A percentile compares a stretch with the other conserved stretches of the same genome.
phyloP scores from a whole-genome alignment of 1,140 invertebrate species.

The Aphis gossypii region DNA sequence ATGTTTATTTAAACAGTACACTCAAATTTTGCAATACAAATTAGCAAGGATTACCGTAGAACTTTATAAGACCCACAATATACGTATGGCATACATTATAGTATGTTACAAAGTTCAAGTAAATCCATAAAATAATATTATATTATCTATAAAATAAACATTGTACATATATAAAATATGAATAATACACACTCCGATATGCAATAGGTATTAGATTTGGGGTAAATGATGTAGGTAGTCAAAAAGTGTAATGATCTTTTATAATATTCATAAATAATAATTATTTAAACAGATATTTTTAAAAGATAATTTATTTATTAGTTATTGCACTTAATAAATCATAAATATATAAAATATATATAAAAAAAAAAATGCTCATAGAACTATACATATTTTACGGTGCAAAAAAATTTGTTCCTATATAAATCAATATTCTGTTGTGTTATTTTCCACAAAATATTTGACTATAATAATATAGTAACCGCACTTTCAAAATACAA shows the following conservation, averaged over 20 bases:
- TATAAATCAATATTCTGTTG: neutral
- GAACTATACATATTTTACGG: neutral
- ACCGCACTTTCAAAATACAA: neutral
- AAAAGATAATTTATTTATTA: neutral
- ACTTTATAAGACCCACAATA: neutral
- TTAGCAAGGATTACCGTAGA: neutral
- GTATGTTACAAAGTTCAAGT: neutral
- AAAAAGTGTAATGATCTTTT: neutral
- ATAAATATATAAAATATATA: too few species aligned
- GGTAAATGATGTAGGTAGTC: neutral
- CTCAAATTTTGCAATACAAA: neutral
- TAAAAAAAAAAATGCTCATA: neutral
- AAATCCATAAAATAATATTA: neutral
- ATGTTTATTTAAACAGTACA: neutral
- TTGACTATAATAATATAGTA: neutral
- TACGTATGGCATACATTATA: neutral
- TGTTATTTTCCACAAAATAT: neutral
- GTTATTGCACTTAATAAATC: too few species aligned
- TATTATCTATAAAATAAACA: neutral
- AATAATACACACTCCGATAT: neutral
- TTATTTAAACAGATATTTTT: neutral
- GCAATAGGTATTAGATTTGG: neutral
- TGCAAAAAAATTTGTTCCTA: neutral
- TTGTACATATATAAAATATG: neutral
- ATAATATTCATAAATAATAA: neutral